Conservation (phyloP, 2,888 invertebrate species). For the Synergus gifuensis region DNA sequence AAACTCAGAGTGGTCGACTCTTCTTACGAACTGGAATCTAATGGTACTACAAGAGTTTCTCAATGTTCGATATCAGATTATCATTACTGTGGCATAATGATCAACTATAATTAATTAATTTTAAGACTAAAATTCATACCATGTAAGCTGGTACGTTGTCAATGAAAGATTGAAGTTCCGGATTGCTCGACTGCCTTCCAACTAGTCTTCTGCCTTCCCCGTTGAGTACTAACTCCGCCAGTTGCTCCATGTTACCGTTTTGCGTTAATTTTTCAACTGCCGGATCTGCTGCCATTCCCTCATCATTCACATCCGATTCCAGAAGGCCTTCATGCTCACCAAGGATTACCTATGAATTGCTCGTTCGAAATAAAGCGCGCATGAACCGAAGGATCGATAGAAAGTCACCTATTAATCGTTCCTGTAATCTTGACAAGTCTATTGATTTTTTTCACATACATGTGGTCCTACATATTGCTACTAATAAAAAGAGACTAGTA, state of each 20-base stretch:
- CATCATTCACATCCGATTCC: conserved; percentile 65
- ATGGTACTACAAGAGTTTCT: no score
- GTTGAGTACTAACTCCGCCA: conserved; percentile 92
- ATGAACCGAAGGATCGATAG: conserved; percentile 65
- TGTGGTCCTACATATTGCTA: not conserved
- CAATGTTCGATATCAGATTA: no score
- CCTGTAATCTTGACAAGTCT: conserved; percentile 58
- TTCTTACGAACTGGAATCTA: no score
- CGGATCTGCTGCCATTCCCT: conserved; percentile 78
- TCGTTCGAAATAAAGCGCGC: conserved; percentile 57
- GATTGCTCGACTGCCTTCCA: conserved; percentile 84
- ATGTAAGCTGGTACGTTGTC: conserved; percentile 93
- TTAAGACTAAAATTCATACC: conserved; percentile 79
- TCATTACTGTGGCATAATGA: no score
- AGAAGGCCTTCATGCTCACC: conserved; percentile 64
- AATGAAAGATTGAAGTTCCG: conserved; percentile 91
- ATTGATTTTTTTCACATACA: conserved; percentile 61
- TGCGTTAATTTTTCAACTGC: conserved; percentile 85
- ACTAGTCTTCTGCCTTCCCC: conserved; percentile 91
- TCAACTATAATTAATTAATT: not conserved
- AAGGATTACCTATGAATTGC: conserved; percentile 67
- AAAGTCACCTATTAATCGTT: conserved; percentile 61
- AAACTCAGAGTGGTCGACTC: no score
- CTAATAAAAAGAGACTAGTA: conserved; percentile 27
- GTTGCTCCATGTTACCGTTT: conserved; percentile 91